These are phyloP conservation scores for Synanthedon andrenaeformis DNA, from an alignment of 2,888 invertebrate species.

Conservation along the genomic window DNA sequence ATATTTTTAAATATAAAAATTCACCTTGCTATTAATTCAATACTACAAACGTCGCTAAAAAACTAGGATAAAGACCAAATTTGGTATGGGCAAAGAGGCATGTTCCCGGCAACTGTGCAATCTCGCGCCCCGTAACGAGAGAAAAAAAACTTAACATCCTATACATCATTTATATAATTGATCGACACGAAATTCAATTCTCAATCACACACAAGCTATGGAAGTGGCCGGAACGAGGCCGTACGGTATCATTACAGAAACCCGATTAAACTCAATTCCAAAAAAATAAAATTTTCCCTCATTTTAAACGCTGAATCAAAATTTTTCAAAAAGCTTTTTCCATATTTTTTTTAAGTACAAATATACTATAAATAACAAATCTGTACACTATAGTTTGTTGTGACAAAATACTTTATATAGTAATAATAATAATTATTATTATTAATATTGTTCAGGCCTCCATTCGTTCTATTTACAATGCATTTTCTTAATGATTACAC, in stretches of 20 bases:
- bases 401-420: conserved; percentile 49
- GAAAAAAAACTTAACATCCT: conserved; percentile 43
- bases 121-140: conserved; percentile 44
- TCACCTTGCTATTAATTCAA: too few species aligned
- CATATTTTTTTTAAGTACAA: conserved; percentile 34
- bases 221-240: conserved; percentile 23
- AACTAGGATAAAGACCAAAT: too few species aligned
- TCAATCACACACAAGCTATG: conserved; percentile 21
- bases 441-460: conserved; percentile 46
- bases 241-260: neutral
- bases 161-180: conserved; percentile 51
- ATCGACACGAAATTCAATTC: conserved; percentile 41
- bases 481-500: conserved; percentile 5
- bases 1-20: too few species aligned
- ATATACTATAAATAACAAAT: conserved; percentile 38
- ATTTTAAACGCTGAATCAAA: neutral
- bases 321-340: conserved; percentile 24
- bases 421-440: conserved; percentile 6
- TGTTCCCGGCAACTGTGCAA: too few species aligned
- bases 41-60: too few species aligned
- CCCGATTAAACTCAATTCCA: neutral
- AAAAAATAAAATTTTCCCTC: neutral
- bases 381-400: conserved; percentile 44
- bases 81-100: too few species aligned
- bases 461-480: conserved; percentile 59